These are phyloP conservation scores for Silurus aristotelis DNA, from an alignment of 2,797 vertebrate species.

Conservation along the genomic window DNA sequence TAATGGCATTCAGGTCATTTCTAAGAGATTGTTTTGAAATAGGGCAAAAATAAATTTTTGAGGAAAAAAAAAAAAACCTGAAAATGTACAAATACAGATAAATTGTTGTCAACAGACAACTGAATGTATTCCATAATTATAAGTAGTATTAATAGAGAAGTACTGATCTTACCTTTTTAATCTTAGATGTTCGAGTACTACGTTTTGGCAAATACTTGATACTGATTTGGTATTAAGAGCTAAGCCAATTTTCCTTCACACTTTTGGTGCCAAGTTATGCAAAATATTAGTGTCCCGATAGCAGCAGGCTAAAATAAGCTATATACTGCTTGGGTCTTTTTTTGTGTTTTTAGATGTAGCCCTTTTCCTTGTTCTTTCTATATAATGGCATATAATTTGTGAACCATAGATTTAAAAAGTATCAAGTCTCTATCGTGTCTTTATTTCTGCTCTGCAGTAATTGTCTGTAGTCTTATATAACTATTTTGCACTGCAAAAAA, in stretches of 20 bases:
- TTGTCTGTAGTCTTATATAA: neutral
- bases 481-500: neutral
- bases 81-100: neutral
- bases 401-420: no score
- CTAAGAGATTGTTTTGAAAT: neutral
- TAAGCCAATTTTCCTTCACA: neutral
- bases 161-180: neutral
- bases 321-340: neutral
- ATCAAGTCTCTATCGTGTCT: neutral
- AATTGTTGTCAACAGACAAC: neutral
- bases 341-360: neutral
- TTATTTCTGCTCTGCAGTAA: no score
- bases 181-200: neutral
- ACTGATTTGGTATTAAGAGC: neutral
- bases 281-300: neutral
- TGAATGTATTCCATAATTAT: neutral
- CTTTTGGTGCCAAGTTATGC: neutral
- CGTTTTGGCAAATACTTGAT: neutral
- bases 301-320: neutral
- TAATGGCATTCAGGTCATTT: neutral
- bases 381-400: neutral
- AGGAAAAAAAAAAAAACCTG: no score
- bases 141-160: neutral
- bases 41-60: neutral
- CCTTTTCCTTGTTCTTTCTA: neutral